phyloP scores from a whole-genome alignment of 2,888 invertebrate genomes.

The Sphaerophoria rueppellii region DNA sequence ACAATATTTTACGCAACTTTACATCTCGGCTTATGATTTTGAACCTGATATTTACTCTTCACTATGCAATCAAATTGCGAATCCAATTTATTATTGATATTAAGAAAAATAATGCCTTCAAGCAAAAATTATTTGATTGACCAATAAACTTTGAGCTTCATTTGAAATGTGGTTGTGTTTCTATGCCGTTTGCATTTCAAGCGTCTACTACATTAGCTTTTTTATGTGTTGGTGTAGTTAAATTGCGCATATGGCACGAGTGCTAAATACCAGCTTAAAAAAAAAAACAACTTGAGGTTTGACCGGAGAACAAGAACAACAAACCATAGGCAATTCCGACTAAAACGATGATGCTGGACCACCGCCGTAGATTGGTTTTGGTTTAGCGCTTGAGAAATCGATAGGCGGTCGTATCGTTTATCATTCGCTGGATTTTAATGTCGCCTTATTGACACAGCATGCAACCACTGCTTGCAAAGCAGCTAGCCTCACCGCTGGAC shows the following conservation, averaged over 20 bases:
- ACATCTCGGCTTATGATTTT: background rate
- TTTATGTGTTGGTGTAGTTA: conserved; percentile 37
- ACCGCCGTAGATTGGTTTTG: conserved; percentile 46
- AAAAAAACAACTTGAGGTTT: conserved; percentile 15
- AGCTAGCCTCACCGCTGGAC: background rate
- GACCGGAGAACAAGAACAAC: conserved; percentile 37
- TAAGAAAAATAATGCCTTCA: conserved; percentile 17
- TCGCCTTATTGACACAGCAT: conserved; percentile 71
- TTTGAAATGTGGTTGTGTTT: conserved; percentile 74
- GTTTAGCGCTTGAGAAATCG: conserved; percentile 52
- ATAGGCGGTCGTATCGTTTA: conserved; percentile 72
- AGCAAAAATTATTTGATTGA: conserved; percentile 77
- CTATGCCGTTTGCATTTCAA: conserved; percentile 15
- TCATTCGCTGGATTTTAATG: conserved; percentile 67
- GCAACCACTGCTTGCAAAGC: conserved; percentile 47
- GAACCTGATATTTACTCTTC: background rate
- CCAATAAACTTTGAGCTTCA: conserved; percentile 81
- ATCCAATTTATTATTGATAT: conserved; percentile 29
- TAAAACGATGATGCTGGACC: conserved; percentile 16
- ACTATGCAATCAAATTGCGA: conserved; percentile 10
- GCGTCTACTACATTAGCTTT: conserved; percentile 33
- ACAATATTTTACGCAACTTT: background rate
- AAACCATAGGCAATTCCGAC: conserved; percentile 3
- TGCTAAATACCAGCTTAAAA: conserved; percentile 47
- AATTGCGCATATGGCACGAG: conserved; percentile 56